Evolutionary conservation across 2,113 vertebrate species (phyloP).

Genomic region (Speoplatyrhinus poulsoni): DNA sequence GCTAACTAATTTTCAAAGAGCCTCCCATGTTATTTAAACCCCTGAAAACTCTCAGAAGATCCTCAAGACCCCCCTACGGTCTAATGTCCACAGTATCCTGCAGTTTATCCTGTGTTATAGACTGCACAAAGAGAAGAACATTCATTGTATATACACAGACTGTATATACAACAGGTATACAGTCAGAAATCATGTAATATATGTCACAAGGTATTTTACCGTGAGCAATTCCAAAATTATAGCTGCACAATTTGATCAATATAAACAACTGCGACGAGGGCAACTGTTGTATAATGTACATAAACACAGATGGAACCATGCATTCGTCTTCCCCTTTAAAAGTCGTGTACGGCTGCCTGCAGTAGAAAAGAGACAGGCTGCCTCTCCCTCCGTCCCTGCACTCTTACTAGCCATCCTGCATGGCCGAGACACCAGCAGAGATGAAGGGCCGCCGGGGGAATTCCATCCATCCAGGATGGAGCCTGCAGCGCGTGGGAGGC

Average conservation of each 20-base stretch:
- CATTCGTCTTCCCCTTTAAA: background rate
- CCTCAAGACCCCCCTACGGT: slow-evolving; percentile 22
- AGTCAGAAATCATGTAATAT: slow-evolving; percentile 8
- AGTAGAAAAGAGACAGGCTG: slow-evolving; percentile 22
- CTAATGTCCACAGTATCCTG: slow-evolving; percentile 18
- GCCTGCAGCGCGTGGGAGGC: slow-evolving; percentile 25
- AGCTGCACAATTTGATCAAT: background rate
- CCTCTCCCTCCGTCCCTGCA: slow-evolving; percentile 11
- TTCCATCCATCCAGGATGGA: slow-evolving; percentile 24
- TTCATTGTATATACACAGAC: too few species aligned
- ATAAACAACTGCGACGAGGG: background rate
- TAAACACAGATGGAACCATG: background rate
- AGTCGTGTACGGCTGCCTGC: slow-evolving; percentile 4
- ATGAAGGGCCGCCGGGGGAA: slow-evolving; percentile 58
- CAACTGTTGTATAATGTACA: background rate
- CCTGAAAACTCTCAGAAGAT: slow-evolving; percentile 13
- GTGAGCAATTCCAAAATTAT: background rate
- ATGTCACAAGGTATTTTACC: slow-evolving; percentile 3
- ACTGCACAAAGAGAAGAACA: too few species aligned
- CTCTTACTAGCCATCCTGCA: slow-evolving; percentile 30
- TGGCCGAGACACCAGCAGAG: slow-evolving; percentile 42
- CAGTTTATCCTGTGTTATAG: background rate
- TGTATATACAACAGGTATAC: background rate
- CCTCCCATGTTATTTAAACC: slow-evolving; percentile 47
- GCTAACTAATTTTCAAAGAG: slow-evolving; percentile 43